phyloP scores from a whole-genome alignment of 2,888 invertebrate genomes.

The Bruchidius siliquastri region DNA sequence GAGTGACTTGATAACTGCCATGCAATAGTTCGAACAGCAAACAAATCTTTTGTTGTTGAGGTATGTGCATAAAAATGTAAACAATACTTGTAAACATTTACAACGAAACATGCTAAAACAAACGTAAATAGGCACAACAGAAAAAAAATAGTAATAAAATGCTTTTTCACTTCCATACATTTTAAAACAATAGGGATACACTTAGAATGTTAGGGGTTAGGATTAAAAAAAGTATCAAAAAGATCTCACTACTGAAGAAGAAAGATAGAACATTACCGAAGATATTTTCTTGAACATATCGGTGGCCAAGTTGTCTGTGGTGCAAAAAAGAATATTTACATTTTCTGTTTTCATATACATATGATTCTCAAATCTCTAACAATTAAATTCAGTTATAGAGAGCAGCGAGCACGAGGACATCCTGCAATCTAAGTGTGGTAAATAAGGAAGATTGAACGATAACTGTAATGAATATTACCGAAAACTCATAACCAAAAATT shows the following conservation, averaged over 20 bases:
- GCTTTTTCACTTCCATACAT: not conserved
- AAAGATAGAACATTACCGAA: not conserved
- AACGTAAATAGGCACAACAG: not conserved
- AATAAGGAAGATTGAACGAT: no score
- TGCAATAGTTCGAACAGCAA: not conserved
- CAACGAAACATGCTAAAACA: constrained; percentile 1
- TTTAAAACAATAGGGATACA: not conserved
- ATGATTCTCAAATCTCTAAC: not conserved
- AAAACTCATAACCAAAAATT: no score
- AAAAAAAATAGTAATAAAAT: not conserved
- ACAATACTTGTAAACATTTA: not conserved
- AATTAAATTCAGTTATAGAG: not conserved
- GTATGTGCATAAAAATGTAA: not conserved
- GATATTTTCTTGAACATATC: constrained; percentile 16
- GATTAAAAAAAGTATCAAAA: not conserved
- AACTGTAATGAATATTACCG: no score
- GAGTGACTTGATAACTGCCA: not conserved
- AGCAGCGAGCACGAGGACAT: not conserved
- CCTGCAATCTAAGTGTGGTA: no score
- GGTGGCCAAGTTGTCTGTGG: constrained; percentile 46
- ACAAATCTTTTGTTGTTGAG: not conserved
- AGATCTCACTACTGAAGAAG: not conserved
- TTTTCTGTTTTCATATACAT: constrained; percentile 31
- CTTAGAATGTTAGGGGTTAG: not conserved
- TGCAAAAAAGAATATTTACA: constrained; percentile 30